These are phyloP conservation scores for Seira ritae DNA, from an alignment of 2,888 invertebrate genomes.

Conservation along the genomic window DNA sequence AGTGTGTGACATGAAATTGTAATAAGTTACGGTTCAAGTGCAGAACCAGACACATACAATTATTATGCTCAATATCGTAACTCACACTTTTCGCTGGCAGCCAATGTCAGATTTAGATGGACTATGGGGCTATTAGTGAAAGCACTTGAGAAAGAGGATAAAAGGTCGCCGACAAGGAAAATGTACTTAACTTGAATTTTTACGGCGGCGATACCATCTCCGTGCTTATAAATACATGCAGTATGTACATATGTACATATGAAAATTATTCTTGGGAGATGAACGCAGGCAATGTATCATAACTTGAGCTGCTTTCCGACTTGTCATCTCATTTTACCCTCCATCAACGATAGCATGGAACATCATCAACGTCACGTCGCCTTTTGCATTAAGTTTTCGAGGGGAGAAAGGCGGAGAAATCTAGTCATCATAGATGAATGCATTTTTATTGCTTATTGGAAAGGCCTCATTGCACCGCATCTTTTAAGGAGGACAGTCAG, in stretches of 20 bases:
- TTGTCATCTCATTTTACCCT: slow-evolving; percentile 34
- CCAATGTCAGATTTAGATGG: slow-evolving; percentile 36
- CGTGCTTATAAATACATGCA: neutral
- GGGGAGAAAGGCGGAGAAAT: slow-evolving; percentile 21
- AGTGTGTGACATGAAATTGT: slow-evolving; percentile 56
- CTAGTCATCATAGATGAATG: slow-evolving; percentile 45
- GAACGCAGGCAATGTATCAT: neutral
- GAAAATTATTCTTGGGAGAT: neutral
- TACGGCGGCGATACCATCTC: slow-evolving; percentile 24
- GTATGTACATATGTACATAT: neutral
- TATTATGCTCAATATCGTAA: slow-evolving; percentile 47
- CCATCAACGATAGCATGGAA: slow-evolving; percentile 23
- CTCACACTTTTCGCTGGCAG: slow-evolving; percentile 30
- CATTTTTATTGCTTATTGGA: slow-evolving; percentile 46
- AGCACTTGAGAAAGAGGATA: slow-evolving; percentile 38
- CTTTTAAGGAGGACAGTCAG: neutral
- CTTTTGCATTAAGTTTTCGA: neutral
- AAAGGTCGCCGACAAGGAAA: neutral
- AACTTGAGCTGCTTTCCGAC: slow-evolving; percentile 11
- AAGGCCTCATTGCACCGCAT: slow-evolving; percentile 7
- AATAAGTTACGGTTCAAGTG: slow-evolving; percentile 42
- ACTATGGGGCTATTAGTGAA: slow-evolving; percentile 36
- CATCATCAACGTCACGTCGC: slow-evolving; percentile 5
- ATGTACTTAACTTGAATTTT: no score
- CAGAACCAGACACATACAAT: slow-evolving; percentile 37